These are phyloP conservation scores for Hylomyscus alleni DNA, from an alignment of 2,797 vertebrate species.

Conservation along the genomic window DNA sequence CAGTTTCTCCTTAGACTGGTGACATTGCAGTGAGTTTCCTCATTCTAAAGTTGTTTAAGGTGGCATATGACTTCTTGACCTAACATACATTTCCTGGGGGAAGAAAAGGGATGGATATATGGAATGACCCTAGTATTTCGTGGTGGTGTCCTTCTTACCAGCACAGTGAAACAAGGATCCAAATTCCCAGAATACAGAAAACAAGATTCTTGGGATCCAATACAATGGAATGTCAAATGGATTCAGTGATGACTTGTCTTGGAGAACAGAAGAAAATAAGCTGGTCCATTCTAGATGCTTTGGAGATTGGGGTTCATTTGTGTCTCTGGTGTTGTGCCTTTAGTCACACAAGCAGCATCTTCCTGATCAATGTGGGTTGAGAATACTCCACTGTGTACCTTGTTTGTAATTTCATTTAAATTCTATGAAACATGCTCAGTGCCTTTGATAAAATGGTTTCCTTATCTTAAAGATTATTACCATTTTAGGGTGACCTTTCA, in stretches of 20 bases:
- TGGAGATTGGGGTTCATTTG: constrained; percentile 68
- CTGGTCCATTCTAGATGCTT: constrained; percentile 55
- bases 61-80: constrained; percentile 21
- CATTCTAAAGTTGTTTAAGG: neutral
- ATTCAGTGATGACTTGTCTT: constrained; percentile 95
- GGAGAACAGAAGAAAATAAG: constrained; percentile 91
- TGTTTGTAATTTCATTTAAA: constrained; percentile 85
- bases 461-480: constrained; percentile 69
- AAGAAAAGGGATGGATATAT: constrained; percentile 94
- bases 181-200: constrained; percentile 96
- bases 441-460: constrained; percentile 79
- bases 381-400: constrained; percentile 68
- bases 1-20: neutral
- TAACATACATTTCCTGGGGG: constrained; percentile 73
- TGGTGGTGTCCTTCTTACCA: constrained; percentile 97
- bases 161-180: constrained; percentile 98
- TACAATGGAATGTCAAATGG: constrained; percentile 98
- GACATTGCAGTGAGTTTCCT: neutral
- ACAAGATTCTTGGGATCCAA: constrained; percentile 97
- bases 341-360: constrained; percentile 50
- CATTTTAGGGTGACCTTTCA: constrained; percentile 69
- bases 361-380: constrained; percentile 75
- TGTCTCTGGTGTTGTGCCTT: constrained; percentile 28
- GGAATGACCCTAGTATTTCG: constrained; percentile 98
- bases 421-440: constrained; percentile 81